Evolutionary conservation across 2,888 invertebrate species (phyloP).

Genomic region (Noctua janthe): DNA sequence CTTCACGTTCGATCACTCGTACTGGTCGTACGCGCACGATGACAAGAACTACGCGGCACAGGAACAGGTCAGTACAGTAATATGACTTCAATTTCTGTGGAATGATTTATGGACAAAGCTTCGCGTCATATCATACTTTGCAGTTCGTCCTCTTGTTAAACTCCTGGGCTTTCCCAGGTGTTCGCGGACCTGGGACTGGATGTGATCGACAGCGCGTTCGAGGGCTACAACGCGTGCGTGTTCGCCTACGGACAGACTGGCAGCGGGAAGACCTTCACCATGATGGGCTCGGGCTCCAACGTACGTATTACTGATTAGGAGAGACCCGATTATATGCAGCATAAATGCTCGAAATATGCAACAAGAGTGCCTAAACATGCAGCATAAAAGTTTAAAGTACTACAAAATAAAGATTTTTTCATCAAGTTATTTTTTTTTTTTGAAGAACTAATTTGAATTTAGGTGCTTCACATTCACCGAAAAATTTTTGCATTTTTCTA

Average conservation of each 20-base stretch:
- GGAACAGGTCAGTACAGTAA: slow-evolving; percentile 90
- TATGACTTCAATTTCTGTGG: too few relatives aligned
- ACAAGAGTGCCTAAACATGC: too few relatives aligned
- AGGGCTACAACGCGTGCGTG: slow-evolving; percentile 97
- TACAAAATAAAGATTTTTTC: background rate
- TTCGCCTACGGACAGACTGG: slow-evolving; percentile 98
- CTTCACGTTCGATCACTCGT: slow-evolving; percentile 97
- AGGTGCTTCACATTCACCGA: background rate
- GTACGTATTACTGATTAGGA: slow-evolving; percentile 80
- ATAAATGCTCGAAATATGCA: background rate
- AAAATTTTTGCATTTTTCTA: background rate
- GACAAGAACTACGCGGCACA: slow-evolving; percentile 95
- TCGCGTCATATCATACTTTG: background rate
- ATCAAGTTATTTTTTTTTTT: background rate
- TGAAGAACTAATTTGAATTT: slow-evolving; percentile 52
- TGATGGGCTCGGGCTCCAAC: slow-evolving; percentile 96
- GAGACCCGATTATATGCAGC: background rate
- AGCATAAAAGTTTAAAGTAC: background rate
- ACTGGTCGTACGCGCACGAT: slow-evolving; percentile 94
- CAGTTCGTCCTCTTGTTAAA: background rate
- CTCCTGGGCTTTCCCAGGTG: slow-evolving; percentile 83
- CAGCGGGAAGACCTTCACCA: slow-evolving; percentile 97
- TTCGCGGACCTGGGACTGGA: slow-evolving; percentile 94
- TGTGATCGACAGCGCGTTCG: slow-evolving; percentile 95
- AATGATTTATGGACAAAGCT: too few relatives aligned